These are phyloP conservation scores for Heteromormyrus szaboi DNA, from an alignment of 2,797 vertebrate genomes.

Conservation along the genomic window DNA sequence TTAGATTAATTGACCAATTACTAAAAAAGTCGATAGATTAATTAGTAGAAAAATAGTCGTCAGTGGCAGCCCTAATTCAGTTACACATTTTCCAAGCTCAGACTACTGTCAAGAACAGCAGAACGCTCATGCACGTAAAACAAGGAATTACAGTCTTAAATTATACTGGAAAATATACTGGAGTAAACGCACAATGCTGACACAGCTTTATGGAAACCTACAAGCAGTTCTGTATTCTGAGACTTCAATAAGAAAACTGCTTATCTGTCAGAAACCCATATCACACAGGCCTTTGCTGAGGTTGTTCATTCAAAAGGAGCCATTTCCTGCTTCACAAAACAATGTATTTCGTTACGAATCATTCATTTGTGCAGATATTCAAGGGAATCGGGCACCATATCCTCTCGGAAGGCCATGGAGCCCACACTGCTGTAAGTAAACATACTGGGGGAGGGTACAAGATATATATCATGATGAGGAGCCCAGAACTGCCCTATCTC, in stretches of 20 bases:
- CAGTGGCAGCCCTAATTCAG: neutral
- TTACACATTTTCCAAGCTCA: neutral
- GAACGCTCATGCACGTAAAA: neutral
- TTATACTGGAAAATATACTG: neutral
- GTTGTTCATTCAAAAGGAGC: neutral
- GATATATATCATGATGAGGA: neutral
- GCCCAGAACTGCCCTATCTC: neutral
- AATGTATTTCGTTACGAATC: neutral
- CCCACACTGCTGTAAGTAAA: neutral
- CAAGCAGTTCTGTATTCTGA: neutral
- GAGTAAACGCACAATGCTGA: neutral
- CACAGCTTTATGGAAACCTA: neutral
- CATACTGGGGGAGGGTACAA: neutral
- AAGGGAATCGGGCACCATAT: neutral
- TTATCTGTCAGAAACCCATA: neutral
- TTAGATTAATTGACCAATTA: neutral
- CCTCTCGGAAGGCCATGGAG: neutral
- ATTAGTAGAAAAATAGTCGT: neutral
- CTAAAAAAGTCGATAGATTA: neutral
- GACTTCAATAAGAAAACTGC: neutral
- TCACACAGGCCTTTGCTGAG: neutral
- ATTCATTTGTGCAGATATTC: neutral
- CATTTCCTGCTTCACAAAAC: neutral
- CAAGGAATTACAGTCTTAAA: neutral
- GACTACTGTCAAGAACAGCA: neutral